phyloP scores from a whole-genome alignment of 2,113 vertebrate species.

The Phoenicopterus ruber region DNA sequence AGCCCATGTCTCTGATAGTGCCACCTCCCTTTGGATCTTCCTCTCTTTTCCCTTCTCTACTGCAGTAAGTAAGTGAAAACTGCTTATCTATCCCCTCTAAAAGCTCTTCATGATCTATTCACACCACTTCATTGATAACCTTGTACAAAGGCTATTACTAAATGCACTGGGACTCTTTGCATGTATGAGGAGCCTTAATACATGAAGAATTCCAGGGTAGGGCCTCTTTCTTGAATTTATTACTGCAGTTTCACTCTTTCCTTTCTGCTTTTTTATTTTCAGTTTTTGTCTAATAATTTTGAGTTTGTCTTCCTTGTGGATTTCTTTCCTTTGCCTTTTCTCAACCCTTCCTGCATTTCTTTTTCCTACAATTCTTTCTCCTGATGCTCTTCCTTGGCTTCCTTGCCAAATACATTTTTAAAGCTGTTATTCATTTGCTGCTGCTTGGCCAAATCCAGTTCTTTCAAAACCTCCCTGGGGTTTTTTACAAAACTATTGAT shows the following conservation, averaged over 20 bases:
- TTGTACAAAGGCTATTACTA: background rate
- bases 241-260: background rate
- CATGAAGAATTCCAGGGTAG: background rate
- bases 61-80: background rate
- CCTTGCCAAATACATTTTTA: background rate
- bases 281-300: background rate
- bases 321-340: background rate
- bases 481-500: constrained; percentile 24
- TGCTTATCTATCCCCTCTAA: background rate
- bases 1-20: background rate
- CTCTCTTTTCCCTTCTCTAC: background rate
- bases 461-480: constrained; percentile 14
- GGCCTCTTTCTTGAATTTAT: background rate
- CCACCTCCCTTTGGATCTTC: background rate
- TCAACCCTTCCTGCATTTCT: background rate
- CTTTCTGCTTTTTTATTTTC: background rate
- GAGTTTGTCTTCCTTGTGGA: background rate
- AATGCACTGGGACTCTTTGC: background rate
- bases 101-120: background rate
- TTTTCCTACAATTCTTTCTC: background rate
- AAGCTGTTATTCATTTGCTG: background rate
- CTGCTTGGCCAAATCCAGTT: background rate
- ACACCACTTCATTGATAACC: background rate
- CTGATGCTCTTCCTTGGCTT: background rate
- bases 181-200: background rate